Conservation (phyloP, 1,140 invertebrate genomes). For the Epicauta chinensis region DNA sequence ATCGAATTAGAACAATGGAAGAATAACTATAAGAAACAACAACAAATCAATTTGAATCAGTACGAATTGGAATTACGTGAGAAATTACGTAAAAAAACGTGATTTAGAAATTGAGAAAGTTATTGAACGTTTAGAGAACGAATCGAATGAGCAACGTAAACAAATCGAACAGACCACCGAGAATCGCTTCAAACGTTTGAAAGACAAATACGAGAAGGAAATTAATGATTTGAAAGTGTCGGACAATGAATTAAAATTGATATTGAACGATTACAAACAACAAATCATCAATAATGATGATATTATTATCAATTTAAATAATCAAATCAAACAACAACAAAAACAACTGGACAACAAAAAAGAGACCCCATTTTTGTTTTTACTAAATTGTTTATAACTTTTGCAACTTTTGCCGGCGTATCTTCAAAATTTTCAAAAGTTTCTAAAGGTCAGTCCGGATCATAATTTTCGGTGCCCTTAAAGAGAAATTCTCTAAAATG, state of each 20-base stretch:
- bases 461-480: too few species aligned
- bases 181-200: constrained; percentile 55
- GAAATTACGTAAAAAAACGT: constrained; percentile 52
- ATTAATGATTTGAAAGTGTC: constrained; percentile 55
- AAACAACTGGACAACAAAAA: neutral
- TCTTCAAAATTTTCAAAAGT: too few species aligned
- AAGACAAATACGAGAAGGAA: constrained; percentile 68
- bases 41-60: constrained; percentile 47
- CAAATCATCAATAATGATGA: constrained; percentile 53
- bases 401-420: too few species aligned
- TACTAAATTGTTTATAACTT: too few species aligned
- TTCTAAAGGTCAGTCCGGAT: too few species aligned
- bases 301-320: constrained; percentile 46
- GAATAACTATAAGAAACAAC: constrained; percentile 51
- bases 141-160: constrained; percentile 45
- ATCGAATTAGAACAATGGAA: constrained; percentile 52
- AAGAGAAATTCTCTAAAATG: too few species aligned
- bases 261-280: constrained; percentile 53
- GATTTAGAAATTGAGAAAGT: constrained; percentile 61
- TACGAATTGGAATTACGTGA: constrained; percentile 53
- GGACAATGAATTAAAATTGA: constrained; percentile 49
- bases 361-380: too few species aligned
- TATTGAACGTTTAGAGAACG: constrained; percentile 55
- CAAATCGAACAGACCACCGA: constrained; percentile 52
- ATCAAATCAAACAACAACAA: constrained; percentile 38